These are phyloP conservation scores for Acanthochromis polyacanthus DNA, from an alignment of 2,113 vertebrate species.

Conservation along the genomic window DNA sequence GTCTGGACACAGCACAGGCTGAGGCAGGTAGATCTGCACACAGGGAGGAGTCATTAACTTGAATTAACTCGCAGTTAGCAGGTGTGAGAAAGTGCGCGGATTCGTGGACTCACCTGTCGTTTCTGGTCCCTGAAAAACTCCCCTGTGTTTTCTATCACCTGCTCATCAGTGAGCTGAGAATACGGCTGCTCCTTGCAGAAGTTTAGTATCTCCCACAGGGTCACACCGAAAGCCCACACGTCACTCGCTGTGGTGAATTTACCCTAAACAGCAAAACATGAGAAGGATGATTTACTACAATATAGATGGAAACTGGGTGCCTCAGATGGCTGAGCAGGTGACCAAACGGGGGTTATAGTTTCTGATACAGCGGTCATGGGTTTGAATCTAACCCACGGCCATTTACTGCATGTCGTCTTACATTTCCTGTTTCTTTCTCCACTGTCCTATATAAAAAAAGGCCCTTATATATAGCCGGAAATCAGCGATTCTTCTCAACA, in stretches of 20 bases:
- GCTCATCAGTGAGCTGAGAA: conserved; percentile 95
- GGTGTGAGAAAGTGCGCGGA: background rate
- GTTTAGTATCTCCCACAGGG: conserved; percentile 96
- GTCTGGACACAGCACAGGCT: conserved; percentile 93
- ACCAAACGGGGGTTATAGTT: too few relatives aligned
- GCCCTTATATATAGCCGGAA: background rate
- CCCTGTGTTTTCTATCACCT: conserved; percentile 99
- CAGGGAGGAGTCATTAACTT: background rate
- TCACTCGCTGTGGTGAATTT: conserved; percentile 99
- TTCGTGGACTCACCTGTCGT: conserved; percentile 87
- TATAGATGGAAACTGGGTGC: background rate
- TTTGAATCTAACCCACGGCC: too few relatives aligned
- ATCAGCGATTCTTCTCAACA: background rate
- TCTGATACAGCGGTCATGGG: too few relatives aligned
- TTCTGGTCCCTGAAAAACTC: conserved; percentile 99
- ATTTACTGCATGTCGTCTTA: too few relatives aligned
- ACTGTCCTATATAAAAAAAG: too few relatives aligned
- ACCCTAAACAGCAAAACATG: conserved; percentile 83
- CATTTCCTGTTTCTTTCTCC: too few relatives aligned
- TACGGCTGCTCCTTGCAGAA: conserved; percentile 98
- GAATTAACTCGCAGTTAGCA: background rate
- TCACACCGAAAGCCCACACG: conserved; percentile 96
- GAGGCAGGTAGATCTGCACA: conserved; percentile 92
- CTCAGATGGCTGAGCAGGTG: too few relatives aligned
- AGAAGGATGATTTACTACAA: background rate